Conservation (phyloP, 2,888 invertebrate species). For the Sturmia bella region DNA sequence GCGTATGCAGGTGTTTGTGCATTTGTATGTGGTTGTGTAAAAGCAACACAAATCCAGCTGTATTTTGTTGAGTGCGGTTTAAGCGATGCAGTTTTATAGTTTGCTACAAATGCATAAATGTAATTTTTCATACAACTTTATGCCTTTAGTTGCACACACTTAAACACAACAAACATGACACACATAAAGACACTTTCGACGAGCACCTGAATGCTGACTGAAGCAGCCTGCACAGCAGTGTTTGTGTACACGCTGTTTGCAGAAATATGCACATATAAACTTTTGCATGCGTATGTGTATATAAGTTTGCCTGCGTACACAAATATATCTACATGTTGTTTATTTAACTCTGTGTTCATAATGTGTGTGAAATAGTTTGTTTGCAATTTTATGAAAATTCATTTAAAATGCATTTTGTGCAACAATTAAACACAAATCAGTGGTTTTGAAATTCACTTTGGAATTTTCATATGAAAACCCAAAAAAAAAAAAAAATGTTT, state of each 20-base stretch:
- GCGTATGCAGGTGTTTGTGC: constrained; percentile 3
- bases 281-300: constrained; percentile 9
- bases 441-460: constrained; percentile 72
- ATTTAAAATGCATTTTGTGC: constrained; percentile 76
- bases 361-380: constrained; percentile 8
- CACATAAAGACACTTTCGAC: background rate
- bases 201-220: constrained; percentile 17
- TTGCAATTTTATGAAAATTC: constrained; percentile 46
- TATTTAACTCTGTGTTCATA: background rate
- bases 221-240: constrained; percentile 25
- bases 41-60: background rate
- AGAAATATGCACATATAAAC: background rate
- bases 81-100: constrained; percentile 27
- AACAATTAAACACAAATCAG: constrained; percentile 80
- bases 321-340: constrained; percentile 42
- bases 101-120: constrained; percentile 23
- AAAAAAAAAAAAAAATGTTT: constrained; percentile 20
- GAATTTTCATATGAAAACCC: constrained; percentile 13
- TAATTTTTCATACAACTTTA: background rate
- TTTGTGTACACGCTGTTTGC: constrained; percentile 20
- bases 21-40: constrained; percentile 44
- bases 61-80: background rate
- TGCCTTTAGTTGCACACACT: constrained; percentile 34
- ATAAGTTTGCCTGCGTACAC: constrained; percentile 18
- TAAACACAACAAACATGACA: constrained; percentile 31